Base-by-base conservation (phyloP, 2,797 vertebrate species). In the Poeciliopsis presidionis region DNA sequence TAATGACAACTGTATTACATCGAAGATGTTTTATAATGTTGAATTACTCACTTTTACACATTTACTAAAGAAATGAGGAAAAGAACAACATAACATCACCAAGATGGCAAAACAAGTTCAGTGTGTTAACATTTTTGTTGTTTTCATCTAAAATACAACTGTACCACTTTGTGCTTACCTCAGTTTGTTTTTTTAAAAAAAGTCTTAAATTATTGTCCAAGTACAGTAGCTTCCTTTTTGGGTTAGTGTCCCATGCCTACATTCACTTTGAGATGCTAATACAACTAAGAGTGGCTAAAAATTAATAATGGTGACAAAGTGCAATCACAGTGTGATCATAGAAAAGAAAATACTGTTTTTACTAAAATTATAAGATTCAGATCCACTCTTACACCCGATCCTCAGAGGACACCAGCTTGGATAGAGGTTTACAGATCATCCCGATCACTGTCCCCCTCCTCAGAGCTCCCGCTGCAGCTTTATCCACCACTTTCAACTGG, bases 401-500 rank as follows among this genome's bases (percentile, higher is more conserved):
- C 75, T 74, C 85, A 43, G 79, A 78, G 51, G 82, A 47, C 28
- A 92, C 84, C 75, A 96, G 83, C 78, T 94, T 85, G 72, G 84
- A 88, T 13, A 96, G 79, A 22, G 93, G 90, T 84, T 92, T 93
- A 72, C 71, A 81, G 74, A 92, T 80, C 11, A 85, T 85, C 22
- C 94, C 94, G 0, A 94, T 90, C 16, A 95, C 81, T 7, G 67
- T 79, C 36, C 78, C 93, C 61, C 87, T 91, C 78, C 89, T 94
- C 59, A 95, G 76, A 2, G 79, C 81, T 71, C 88, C 91, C 51
- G 86, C 39, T 53, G 84, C 84, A 69, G 91, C 73, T 86, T 95
- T 96, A 75, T 94, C 89, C 77, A 95, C 30, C 59, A 95, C 92
- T 85, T 95, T 96, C 30, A 96, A 57, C 75, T 89, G 89, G 75